A percentile compares a stretch with the other conserved stretches of the same genome.
Conservation (phyloP, 1,140 invertebrate genomes). For the Zaprionus davidi region DNA sequence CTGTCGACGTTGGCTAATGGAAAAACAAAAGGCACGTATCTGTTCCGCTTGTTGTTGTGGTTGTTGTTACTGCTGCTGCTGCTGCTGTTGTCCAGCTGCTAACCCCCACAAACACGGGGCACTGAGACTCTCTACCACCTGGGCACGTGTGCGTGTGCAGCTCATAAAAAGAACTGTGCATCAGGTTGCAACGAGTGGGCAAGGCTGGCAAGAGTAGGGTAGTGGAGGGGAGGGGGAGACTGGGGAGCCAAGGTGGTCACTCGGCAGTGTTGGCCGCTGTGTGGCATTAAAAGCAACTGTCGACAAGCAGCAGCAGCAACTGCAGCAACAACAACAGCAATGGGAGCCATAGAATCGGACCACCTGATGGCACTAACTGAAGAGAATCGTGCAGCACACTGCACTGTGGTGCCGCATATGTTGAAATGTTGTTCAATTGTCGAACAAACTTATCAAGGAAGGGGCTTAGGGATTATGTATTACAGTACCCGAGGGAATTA, state of each 20-base stretch:
- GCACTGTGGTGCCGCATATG: slow-evolving; percentile 18
- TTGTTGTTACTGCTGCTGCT: not conserved
- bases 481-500: no score
- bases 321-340: slow-evolving; percentile 26
- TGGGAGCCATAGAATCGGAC: slow-evolving; percentile 41
- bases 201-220: not conserved
- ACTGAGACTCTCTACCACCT: slow-evolving; percentile 16
- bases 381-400: slow-evolving; percentile 7
- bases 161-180: slow-evolving; percentile 75
- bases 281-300: slow-evolving; percentile 79
- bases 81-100: slow-evolving; percentile 39
- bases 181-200: slow-evolving; percentile 63
- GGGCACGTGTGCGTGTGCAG: slow-evolving; percentile 73
- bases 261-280: slow-evolving; percentile 32
- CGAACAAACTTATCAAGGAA: not conserved
- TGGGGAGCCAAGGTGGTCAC: slow-evolving; percentile 7
- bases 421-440: not conserved
- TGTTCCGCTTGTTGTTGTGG: slow-evolving; percentile 5
- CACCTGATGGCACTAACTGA: slow-evolving; percentile 32
- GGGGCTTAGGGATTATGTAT: no score
- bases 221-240: not conserved
- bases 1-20: slow-evolving; percentile 64
- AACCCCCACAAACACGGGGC: not conserved
- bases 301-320: slow-evolving; percentile 64
- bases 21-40: slow-evolving; percentile 75